These are phyloP conservation scores for Tolypeutes matacus DNA, from an alignment of 2,797 vertebrate species.

Conservation along the genomic window DNA sequence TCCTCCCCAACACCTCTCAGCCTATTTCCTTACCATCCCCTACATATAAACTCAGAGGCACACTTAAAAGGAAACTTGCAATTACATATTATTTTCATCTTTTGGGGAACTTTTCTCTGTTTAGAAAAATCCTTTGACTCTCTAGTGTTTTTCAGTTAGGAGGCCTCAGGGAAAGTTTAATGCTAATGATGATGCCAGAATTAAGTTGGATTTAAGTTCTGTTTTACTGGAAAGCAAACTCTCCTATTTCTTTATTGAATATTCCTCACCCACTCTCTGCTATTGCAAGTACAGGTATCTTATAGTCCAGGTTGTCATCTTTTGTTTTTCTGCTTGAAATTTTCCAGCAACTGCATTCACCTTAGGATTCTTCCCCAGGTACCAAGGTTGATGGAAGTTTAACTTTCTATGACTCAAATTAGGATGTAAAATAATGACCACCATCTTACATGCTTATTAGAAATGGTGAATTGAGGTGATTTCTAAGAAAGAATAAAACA, in stretches of 20 bases:
- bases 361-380: background rate
- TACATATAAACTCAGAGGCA: background rate
- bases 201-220: background rate
- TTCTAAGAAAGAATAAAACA: background rate
- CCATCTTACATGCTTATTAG: background rate
- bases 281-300: background rate
- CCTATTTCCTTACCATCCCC: too few species aligned
- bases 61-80: background rate
- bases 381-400: background rate
- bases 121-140: background rate
- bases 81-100: accelerated
- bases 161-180: background rate
- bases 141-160: background rate
- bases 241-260: background rate
- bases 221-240: background rate
- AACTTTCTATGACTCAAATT: background rate
- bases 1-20: accelerated
- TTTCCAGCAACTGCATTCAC: background rate
- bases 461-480: background rate
- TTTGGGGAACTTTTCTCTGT: background rate
- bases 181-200: background rate
- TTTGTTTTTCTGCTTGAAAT: background rate
- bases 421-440: background rate
- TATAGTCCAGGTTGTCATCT: background rate
- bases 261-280: background rate